Base-by-base conservation (phyloP, 2,797 vertebrate genomes). In the Leptatherina wallacei region DNA sequence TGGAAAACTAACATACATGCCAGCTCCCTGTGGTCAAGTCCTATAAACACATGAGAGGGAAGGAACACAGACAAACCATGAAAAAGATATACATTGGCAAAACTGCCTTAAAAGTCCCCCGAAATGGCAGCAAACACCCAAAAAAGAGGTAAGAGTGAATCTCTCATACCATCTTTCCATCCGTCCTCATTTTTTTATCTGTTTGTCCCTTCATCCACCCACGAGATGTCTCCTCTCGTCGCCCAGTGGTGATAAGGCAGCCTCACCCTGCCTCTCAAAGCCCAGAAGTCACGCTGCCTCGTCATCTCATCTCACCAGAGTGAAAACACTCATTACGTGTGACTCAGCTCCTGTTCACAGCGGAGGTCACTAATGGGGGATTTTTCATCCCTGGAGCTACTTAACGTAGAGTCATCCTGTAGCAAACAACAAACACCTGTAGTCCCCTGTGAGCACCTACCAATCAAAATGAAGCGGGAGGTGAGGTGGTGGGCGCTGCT, bases 71-170 rank as follows among this genome's bases (percentile, higher is more conserved):
- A 80, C 83, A 92, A 92, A 95, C 87, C 93, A 95, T 95, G 94
- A 95, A 95, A 94, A 95, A 95, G 92, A 95, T 95, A 85, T 95
- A 95, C 90, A 95, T 95, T 86, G 94, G 94, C 82, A 95, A 95
- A 93, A 95, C 94, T 8, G 94, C 94, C 83, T 92, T 94, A 90
- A 95, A 95, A 93, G 94, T 93, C 69, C 85, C 93, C 83, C 90
- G 94, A 86, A 94, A 94, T 87, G 94, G 94, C 68, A 87, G 94
- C 84, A 95, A 95, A 89, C 94, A 95, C 78, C 94, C 91, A 14
- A 95, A 95, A 80, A 95, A 95, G 90, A 95, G 94, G 94, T 95
- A 94, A 94, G 94, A 89, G 84, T 4, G 66, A 79, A 75, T 63
- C 33, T 61, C 65, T 63, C 69, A 29, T 29, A 16, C 65, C 73